Percentiles rank a stretch among this genome's conserved stretches.
Evolutionary conservation across 1,140 invertebrate genomes (phyloP).

Genomic region (Brachionus koreanus): DNA sequence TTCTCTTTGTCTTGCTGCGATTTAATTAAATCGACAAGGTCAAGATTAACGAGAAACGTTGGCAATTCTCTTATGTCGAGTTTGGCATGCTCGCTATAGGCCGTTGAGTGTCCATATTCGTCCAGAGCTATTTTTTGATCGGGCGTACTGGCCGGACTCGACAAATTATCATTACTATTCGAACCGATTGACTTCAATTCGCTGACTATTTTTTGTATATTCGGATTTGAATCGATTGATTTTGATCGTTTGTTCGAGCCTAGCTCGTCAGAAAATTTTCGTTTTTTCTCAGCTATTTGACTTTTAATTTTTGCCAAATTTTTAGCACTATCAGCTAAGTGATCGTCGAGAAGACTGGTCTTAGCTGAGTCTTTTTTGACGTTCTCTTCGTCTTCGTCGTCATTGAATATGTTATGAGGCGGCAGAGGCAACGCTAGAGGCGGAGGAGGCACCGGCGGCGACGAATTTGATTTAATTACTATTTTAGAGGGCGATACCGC

Average conservation of each 20-base stretch:
- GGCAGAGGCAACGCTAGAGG: not conserved
- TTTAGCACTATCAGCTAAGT: not conserved
- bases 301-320: not conserved
- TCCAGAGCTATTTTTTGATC: not conserved
- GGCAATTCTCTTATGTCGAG: not conserved
- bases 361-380: not conserved
- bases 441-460: not conserved
- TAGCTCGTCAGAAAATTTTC: not conserved
- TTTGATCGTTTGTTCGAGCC: not conserved
- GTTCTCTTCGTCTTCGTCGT: slow-evolving; percentile 29
- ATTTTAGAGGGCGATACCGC: not conserved
- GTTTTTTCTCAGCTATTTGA: slow-evolving; percentile 39
- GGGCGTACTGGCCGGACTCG: not conserved
- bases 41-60: not conserved
- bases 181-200: slow-evolving; percentile 33
- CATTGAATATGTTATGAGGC: slow-evolving; percentile 34
- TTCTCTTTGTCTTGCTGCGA: not conserved
- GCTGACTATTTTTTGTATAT: slow-evolving; percentile 29
- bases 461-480: not conserved
- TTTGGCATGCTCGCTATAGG: not conserved
- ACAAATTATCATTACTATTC: not conserved
- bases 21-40: slow-evolving; percentile 10
- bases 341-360: not conserved
- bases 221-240: not conserved
- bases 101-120: no score